Conservation (phyloP, 2,113 vertebrate genomes). For the Alaudala cheleensis region DNA sequence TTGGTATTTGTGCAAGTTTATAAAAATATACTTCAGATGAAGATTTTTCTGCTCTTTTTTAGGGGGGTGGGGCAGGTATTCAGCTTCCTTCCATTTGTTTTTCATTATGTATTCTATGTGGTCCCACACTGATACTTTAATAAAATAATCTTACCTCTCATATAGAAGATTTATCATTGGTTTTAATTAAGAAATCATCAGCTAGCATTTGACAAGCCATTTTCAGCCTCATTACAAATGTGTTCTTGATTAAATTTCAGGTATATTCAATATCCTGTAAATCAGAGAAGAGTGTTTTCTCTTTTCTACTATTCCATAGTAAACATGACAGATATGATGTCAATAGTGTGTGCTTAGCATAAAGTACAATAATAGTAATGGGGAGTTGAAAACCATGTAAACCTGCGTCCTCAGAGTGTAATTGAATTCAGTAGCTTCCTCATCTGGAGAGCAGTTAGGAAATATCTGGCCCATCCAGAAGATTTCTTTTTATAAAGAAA, state of each 20-base stretch:
- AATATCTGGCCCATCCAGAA: neutral
- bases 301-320: neutral
- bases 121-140: neutral
- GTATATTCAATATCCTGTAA: constrained; percentile 46
- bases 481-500: neutral
- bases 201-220: constrained; percentile 50
- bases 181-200: constrained; percentile 69
- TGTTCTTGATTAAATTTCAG: constrained; percentile 62
- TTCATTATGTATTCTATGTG: neutral
- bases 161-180: neutral
- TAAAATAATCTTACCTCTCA: constrained; percentile 4
- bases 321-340: neutral
- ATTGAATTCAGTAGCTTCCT: neutral
- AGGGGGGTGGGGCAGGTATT: neutral
- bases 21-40: neutral
- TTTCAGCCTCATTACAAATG: constrained; percentile 49
- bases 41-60: neutral
- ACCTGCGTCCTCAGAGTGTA: neutral
- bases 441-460: neutral
- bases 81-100: neutral
- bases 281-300: constrained; percentile 12
- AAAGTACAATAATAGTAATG: neutral
- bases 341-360: neutral
- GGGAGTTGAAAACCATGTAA: neutral
- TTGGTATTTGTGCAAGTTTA: neutral